A percentile compares a stretch with the other conserved stretches of the same genome.
phyloP scores from a whole-genome alignment of 2,888 invertebrate species.

The Disparrhopalites patrizii region DNA sequence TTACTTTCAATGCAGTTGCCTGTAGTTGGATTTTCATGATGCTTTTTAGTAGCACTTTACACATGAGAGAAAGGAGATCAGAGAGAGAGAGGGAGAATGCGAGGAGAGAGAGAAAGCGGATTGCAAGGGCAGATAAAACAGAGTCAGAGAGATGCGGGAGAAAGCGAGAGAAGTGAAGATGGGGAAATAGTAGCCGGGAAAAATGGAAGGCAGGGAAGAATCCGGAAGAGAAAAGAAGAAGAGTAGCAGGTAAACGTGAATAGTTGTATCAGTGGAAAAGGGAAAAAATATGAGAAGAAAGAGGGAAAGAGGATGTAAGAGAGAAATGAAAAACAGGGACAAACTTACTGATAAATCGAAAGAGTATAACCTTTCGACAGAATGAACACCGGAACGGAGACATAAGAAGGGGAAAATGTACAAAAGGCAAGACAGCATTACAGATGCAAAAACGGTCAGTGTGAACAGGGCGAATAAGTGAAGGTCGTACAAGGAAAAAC shows the following conservation, averaged over 20 bases:
- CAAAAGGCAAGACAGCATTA: too few species aligned
- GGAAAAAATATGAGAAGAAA: not conserved
- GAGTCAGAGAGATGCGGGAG: too few species aligned
- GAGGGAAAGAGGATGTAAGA: not conserved
- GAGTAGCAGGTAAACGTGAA: not conserved
- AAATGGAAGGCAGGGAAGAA: too few species aligned
- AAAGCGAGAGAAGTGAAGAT: not conserved
- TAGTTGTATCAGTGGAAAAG: too few species aligned
- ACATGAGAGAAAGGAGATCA: not conserved
- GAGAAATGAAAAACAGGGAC: not conserved
- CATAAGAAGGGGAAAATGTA: too few species aligned
- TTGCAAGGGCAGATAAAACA: too few species aligned
- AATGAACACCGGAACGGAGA: not conserved
- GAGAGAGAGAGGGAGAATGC: not conserved
- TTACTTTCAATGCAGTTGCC: too few species aligned
- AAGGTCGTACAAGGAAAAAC: too few species aligned
- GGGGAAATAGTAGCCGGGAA: not conserved
- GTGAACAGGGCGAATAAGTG: too few species aligned
- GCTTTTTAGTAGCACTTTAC: too few species aligned
- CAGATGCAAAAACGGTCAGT: too few species aligned
- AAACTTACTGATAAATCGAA: not conserved
- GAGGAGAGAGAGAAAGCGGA: not conserved
- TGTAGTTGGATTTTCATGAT: too few species aligned
- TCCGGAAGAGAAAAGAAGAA: not conserved
- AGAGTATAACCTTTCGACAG: not conserved